These are phyloP conservation scores for Brachirus orientalis DNA, from an alignment of 2,113 vertebrate genomes.

Conservation along the genomic window DNA sequence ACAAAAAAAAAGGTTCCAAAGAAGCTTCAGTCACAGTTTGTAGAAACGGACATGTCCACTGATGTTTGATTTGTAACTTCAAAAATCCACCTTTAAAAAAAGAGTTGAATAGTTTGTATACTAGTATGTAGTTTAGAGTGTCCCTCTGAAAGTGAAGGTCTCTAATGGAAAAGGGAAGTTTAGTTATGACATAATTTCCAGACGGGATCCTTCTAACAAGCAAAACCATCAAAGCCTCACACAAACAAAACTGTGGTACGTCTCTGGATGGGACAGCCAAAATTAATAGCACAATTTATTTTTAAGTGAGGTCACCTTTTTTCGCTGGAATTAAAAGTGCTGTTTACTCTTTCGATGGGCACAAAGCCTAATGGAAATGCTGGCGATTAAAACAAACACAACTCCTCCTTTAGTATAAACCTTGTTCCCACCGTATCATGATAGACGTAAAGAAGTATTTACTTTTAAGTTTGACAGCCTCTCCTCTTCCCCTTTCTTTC, in stretches of 20 bases:
- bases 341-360: slow-evolving; percentile 44
- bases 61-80: background rate
- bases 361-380: slow-evolving; percentile 46
- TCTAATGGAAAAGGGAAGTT: slow-evolving; percentile 10
- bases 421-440: slow-evolving; percentile 38
- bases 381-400: slow-evolving; percentile 15
- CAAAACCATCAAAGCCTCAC: slow-evolving; percentile 40
- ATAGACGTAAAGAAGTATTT: slow-evolving; percentile 42
- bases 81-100: background rate
- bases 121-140: background rate
- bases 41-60: background rate
- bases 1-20: no score
- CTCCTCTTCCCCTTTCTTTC: slow-evolving; percentile 19
- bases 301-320: slow-evolving; percentile 31
- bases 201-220: slow-evolving; percentile 14
- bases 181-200: slow-evolving; percentile 14
- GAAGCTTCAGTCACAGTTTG: background rate
- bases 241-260: slow-evolving; percentile 40
- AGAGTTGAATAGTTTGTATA: background rate
- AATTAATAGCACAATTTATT: slow-evolving; percentile 40
- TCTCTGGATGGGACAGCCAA: slow-evolving; percentile 14
- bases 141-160: background rate
- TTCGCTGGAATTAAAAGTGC: slow-evolving; percentile 37
- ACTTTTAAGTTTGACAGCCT: slow-evolving; percentile 27
- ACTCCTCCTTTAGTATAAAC: slow-evolving; percentile 40